A percentile compares a stretch with the other conserved stretches of the same genome.
phyloP scores from a whole-genome alignment of 2,797 vertebrate species.

The Spondyliosoma cantharus region DNA sequence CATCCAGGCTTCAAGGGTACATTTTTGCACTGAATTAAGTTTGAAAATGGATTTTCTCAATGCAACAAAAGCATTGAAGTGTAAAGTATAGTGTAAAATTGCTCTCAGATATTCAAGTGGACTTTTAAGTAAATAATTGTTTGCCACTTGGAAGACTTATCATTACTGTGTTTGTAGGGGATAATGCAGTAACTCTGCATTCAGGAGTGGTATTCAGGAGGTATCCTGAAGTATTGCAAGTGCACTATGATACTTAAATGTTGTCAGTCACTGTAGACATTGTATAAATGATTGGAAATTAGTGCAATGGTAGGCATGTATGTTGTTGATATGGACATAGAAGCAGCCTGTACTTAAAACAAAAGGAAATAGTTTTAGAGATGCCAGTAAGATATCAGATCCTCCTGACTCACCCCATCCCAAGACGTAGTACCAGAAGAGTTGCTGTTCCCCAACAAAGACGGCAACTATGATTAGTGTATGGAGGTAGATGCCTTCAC shows the following conservation, averaged over 20 bases:
- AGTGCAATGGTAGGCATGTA: background rate
- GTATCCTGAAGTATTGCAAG: background rate
- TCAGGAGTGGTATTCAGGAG: background rate
- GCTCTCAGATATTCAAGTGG: background rate
- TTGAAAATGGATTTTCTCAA: conserved; percentile 4
- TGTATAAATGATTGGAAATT: background rate
- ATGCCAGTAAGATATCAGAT: background rate
- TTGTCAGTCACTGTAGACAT: background rate
- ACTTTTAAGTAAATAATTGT: background rate
- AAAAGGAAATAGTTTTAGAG: background rate
- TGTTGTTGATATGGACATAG: background rate
- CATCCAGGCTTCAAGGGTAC: conserved; percentile 18
- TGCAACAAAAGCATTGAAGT: conserved; percentile 10
- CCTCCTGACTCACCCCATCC: conserved; percentile 84
- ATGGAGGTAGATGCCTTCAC: conserved; percentile 89
- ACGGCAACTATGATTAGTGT: conserved; percentile 88
- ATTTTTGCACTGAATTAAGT: conserved; percentile 13
- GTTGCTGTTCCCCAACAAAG: conserved; percentile 86
- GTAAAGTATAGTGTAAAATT: background rate
- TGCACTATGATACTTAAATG: background rate
- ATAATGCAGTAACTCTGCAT: conserved; percentile 1
- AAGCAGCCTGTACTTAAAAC: background rate
- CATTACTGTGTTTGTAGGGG: background rate
- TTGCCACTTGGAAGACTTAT: background rate
- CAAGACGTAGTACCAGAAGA: conserved; percentile 87